Evolutionary conservation across 1,140 invertebrate genomes (phyloP).

Genomic region (Pentalonia nigronervosa): DNA sequence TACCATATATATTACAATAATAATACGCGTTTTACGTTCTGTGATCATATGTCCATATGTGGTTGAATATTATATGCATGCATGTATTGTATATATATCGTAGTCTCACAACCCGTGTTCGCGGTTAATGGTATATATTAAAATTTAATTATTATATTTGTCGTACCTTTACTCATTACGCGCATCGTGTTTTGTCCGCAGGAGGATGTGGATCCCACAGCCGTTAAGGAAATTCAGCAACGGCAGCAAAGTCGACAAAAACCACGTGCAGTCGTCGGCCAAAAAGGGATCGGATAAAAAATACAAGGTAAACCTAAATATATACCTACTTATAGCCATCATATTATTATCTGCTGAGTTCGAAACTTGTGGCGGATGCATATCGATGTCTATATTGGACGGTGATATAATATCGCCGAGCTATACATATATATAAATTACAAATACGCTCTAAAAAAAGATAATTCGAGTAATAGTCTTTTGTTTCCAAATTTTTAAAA

Average conservation of each 20-base stretch:
- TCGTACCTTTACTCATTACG: not conserved
- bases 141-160: constrained; percentile 7
- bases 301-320: constrained; percentile 72
- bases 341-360: not conserved
- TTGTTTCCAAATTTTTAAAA: not conserved
- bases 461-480: not conserved
- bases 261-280: constrained; percentile 68
- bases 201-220: constrained; percentile 90
- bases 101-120: not conserved
- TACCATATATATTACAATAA: constrained; percentile 26
- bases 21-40: not conserved
- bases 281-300: constrained; percentile 82
- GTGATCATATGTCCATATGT: constrained; percentile 35
- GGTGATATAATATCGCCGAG: not conserved
- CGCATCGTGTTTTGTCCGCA: constrained; percentile 61
- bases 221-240: constrained; percentile 89
- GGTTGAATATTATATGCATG: not conserved
- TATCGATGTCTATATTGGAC: not conserved
- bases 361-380: not conserved
- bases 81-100: not conserved
- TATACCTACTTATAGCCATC: not conserved
- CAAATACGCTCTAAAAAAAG: not conserved
- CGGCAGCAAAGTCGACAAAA: constrained; percentile 81
- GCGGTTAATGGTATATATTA: not conserved
- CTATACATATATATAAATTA: not conserved